A percentile compares a stretch with the other conserved stretches of the same genome.
Conservation (phyloP, 1,140 invertebrate genomes). For the Lordiphosa collinella region DNA sequence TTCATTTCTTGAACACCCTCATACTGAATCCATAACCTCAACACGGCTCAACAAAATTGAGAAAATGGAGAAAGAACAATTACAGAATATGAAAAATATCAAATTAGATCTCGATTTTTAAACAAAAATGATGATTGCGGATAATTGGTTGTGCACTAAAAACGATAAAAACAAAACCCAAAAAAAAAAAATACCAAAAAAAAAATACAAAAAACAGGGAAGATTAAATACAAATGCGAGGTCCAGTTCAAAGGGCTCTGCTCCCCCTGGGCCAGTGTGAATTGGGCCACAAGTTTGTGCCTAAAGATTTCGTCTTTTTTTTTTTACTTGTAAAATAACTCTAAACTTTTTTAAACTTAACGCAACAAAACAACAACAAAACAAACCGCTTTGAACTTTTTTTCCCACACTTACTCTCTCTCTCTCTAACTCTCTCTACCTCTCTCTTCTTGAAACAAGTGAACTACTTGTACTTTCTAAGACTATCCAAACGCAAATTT, state of each 20-base stretch:
- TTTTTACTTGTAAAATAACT: slow-evolving; percentile 24
- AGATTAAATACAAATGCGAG: slow-evolving; percentile 22
- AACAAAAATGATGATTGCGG: slow-evolving; percentile 78
- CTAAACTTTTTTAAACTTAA: background rate
- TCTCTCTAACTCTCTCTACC: too few species aligned
- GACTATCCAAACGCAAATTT: too few species aligned
- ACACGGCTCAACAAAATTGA: slow-evolving; percentile 28
- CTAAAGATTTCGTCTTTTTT: background rate
- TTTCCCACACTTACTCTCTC: slow-evolving; percentile 1
- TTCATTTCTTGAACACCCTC: slow-evolving; percentile 11
- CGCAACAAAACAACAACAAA: background rate
- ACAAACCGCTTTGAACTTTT: slow-evolving; percentile 16
- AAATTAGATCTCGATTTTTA: slow-evolving; percentile 78
- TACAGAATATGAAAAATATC: background rate
- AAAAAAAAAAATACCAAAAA: slow-evolving; percentile 1
- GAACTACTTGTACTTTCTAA: too few species aligned
- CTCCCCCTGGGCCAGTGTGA: slow-evolving; percentile 11
- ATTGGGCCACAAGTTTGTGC: slow-evolving; percentile 47
- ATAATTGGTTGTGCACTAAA: slow-evolving; percentile 79
- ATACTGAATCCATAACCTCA: background rate
- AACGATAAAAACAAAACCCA: slow-evolving; percentile 18
- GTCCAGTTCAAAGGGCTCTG: slow-evolving; percentile 23
- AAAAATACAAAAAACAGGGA: slow-evolving; percentile 9
- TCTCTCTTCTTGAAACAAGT: too few species aligned
- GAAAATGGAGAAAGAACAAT: slow-evolving; percentile 33